Conservation (phyloP, 2,797 vertebrate genomes). For the Pogonophryne albipinna region DNA sequence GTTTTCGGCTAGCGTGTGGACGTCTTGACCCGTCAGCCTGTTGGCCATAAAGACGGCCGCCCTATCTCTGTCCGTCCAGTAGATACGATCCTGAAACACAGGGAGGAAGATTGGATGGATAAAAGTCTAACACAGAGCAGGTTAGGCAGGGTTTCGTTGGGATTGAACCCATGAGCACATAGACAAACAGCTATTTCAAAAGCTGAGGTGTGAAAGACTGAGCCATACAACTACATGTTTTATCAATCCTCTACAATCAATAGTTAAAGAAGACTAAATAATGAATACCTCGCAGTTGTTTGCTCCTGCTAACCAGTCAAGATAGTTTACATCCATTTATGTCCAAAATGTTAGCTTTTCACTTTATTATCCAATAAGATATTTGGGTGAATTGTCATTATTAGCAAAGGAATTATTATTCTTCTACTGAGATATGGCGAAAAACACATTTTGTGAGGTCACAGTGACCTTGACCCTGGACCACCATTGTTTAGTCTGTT, state of each 20-base stretch:
- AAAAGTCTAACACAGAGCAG: not conserved
- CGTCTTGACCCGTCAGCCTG: conserved; percentile 91
- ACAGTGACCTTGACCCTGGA: no score
- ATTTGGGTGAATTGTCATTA: no score
- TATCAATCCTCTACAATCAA: not conserved
- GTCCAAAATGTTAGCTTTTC: no score
- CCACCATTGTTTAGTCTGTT: no score
- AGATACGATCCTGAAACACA: conserved; percentile 92
- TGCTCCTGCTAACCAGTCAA: no score
- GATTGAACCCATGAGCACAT: not conserved
- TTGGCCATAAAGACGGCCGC: conserved; percentile 96
- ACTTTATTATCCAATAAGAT: no score
- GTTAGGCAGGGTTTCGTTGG: not conserved
- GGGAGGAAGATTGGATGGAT: not conserved
- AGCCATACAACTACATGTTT: not conserved
- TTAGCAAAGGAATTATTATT: no score
- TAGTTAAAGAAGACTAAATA: not conserved
- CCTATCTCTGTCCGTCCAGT: conserved; percentile 97
- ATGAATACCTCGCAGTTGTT: no score
- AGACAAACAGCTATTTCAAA: not conserved
- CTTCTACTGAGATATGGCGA: no score
- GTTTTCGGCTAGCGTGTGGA: conserved; percentile 93
- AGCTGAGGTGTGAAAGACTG: not conserved
- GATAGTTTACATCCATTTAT: no score
- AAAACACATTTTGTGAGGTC: no score